Percentiles rank a stretch among this genome's conserved stretches.
Conservation (phyloP, 2,888 invertebrate genomes). For the Eupithecia exiguata region DNA sequence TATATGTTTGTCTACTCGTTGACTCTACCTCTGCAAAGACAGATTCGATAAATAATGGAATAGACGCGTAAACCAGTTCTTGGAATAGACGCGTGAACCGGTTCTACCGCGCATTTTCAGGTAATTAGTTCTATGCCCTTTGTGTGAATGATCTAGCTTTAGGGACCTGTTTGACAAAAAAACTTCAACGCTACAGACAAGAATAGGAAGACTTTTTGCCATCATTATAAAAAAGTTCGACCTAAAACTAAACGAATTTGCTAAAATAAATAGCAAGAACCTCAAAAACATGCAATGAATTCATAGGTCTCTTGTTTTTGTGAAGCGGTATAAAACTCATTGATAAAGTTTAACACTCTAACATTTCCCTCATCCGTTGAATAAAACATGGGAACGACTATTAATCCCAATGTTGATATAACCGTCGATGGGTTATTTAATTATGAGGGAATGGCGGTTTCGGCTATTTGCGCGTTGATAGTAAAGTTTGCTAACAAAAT, state of each 20-base stretch:
- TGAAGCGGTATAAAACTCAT: neutral
- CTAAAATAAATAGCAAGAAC: neutral
- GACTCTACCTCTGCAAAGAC: neutral
- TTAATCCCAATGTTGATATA: conserved; percentile 41
- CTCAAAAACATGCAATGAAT: neutral
- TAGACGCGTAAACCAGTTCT: neutral
- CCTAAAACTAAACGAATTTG: too few species aligned
- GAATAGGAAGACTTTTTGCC: too few species aligned
- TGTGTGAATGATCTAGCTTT: neutral
- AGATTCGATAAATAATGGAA: neutral
- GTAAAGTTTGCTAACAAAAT: conserved; percentile 65
- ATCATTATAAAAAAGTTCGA: too few species aligned
- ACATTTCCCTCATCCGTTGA: conserved; percentile 6
- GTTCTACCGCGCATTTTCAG: neutral
- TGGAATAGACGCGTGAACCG: neutral
- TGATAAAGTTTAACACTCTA: neutral
- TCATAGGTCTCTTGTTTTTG: neutral
- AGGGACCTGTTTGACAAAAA: neutral
- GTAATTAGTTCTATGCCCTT: neutral
- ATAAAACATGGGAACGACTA: conserved; percentile 25
- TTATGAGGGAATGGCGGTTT: conserved; percentile 55
- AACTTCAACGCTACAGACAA: neutral
- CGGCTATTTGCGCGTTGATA: conserved; percentile 60
- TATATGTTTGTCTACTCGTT: neutral
- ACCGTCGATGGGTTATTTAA: conserved; percentile 54